Evolutionary conservation across 2,113 vertebrate genomes (phyloP).

Genomic region (Pavo muticus): DNA sequence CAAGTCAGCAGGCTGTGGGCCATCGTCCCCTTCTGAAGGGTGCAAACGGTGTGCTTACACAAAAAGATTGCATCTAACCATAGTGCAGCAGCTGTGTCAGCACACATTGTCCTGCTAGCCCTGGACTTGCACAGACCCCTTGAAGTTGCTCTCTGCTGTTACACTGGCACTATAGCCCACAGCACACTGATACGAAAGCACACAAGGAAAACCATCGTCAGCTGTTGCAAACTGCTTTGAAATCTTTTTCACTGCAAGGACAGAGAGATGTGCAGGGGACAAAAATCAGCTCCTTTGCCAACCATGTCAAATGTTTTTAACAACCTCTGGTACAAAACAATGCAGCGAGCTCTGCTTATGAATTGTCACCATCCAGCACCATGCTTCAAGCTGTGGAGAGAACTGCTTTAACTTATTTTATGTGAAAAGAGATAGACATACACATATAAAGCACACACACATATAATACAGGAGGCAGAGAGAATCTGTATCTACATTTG

Average conservation of each 20-base stretch:
- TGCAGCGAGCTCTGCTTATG: neutral
- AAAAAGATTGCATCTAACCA: neutral
- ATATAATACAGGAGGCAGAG: neutral
- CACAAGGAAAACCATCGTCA: neutral
- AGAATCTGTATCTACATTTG: constrained; percentile 30
- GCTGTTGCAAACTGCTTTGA: neutral
- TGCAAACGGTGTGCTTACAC: fast-evolving
- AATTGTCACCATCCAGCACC: neutral
- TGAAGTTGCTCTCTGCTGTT: neutral
- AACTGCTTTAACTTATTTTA: neutral
- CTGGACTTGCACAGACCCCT: neutral
- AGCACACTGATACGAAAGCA: neutral
- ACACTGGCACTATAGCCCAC: neutral
- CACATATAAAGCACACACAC: neutral
- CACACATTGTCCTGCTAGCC: neutral
- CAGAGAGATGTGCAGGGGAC: neutral
- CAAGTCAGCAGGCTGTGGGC: neutral
- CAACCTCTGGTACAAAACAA: neutral
- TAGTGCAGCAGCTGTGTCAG: fast-evolving
- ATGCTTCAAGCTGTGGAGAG: neutral
- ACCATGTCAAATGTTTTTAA: neutral
- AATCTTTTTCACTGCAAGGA: neutral
- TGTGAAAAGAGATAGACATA: neutral
- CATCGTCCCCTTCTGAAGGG: fast-evolving
- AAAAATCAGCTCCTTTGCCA: neutral